These are phyloP conservation scores for Leontopithecus rosalia DNA, from an alignment of 2,797 vertebrate species.

Conservation along the genomic window DNA sequence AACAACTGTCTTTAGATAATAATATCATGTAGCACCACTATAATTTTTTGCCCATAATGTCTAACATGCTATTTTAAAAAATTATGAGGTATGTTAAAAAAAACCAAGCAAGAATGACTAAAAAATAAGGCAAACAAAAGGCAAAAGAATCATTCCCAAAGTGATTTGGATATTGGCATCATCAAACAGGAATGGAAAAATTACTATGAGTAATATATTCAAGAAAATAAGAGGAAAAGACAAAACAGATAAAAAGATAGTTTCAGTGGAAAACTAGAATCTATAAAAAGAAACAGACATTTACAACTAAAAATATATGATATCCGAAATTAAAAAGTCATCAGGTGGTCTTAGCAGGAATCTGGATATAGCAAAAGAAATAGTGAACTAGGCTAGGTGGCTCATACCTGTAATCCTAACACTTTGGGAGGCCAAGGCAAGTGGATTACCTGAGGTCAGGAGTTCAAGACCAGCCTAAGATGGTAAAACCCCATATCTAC, in stretches of 20 bases:
- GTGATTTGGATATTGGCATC: neutral
- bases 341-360: neutral
- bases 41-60: neutral
- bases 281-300: constrained; percentile 18
- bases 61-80: neutral
- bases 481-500: neutral
- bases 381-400: neutral
- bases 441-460: neutral
- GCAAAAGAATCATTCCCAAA: neutral
- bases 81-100: neutral
- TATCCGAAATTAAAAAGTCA: constrained; percentile 28
- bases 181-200: neutral
- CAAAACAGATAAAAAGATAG: neutral
- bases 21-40: neutral
- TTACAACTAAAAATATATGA: neutral
- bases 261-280: neutral
- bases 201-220: neutral
- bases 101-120: neutral
- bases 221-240: neutral
- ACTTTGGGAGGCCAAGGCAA: neutral
- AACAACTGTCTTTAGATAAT: neutral
- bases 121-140: neutral
- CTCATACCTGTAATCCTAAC: neutral
- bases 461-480: neutral
- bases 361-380: neutral